Evolutionary conservation across 2,113 vertebrate genomes (phyloP).

Genomic region (Tricholaema leucomelas): DNA sequence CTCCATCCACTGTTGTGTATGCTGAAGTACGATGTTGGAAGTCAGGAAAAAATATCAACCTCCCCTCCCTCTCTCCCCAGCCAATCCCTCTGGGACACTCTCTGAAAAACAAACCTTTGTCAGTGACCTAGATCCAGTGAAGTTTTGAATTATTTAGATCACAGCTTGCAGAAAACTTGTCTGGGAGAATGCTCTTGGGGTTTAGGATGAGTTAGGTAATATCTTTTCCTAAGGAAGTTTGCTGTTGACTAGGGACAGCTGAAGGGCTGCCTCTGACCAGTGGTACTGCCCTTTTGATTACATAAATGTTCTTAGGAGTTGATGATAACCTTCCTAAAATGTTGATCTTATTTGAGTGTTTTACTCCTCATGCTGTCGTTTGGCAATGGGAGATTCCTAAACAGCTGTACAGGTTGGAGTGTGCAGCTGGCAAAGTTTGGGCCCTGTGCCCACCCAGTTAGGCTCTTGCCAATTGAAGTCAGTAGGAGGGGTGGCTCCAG

Average conservation of each 20-base stretch:
- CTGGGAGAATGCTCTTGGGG: background rate
- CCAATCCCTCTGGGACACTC: background rate
- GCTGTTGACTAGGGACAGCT: background rate
- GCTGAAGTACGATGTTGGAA: background rate
- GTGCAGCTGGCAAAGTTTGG: background rate
- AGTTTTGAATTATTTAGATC: slow-evolving; percentile 24
- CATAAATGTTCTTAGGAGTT: background rate
- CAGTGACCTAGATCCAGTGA: background rate
- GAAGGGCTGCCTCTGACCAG: background rate
- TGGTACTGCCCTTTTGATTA: background rate
- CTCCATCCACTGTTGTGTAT: background rate
- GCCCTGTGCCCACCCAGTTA: background rate
- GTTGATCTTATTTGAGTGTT: background rate
- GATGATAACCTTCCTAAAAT: background rate
- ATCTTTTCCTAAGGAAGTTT: background rate
- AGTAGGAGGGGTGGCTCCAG: background rate
- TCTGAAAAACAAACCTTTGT: background rate
- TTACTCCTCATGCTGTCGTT: background rate
- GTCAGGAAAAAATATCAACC: background rate
- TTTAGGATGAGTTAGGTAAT: background rate
- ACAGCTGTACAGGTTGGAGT: background rate
- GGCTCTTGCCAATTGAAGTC: background rate
- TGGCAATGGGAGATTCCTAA: background rate
- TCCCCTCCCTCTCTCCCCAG: no score
- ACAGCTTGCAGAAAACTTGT: background rate